These are phyloP conservation scores for Orthonychiurus folsomi DNA, from an alignment of 2,888 invertebrate species.

Conservation along the genomic window DNA sequence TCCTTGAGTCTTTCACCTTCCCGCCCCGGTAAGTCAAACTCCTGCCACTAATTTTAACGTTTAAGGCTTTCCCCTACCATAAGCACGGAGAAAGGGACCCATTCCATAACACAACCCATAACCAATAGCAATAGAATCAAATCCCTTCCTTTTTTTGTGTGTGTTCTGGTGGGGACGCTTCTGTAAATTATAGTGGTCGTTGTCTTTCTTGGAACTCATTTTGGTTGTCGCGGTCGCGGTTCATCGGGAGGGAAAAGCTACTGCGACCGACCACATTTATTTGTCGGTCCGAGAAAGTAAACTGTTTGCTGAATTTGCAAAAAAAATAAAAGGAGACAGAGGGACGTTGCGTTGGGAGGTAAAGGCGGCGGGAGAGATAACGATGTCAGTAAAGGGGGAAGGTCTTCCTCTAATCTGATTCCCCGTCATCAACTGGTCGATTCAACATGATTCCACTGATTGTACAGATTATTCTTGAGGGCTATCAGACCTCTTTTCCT, in stretches of 20 bases:
- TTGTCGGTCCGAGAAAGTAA: constrained; percentile 34
- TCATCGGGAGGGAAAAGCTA: background rate
- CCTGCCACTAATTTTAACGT: background rate
- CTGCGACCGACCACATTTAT: constrained; percentile 28
- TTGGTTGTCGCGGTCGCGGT: constrained; percentile 11
- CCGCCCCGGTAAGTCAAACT: background rate
- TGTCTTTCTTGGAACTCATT: constrained; percentile 26
- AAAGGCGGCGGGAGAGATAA: constrained; percentile 24
- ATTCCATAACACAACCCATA: background rate
- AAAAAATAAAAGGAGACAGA: constrained; percentile 32
- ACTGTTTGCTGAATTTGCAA: constrained; percentile 38
- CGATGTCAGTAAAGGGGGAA: constrained; percentile 21
- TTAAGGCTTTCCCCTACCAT: background rate
- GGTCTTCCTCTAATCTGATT: constrained; percentile 29
- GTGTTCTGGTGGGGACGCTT: constrained; percentile 15
- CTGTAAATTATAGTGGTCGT: constrained; percentile 30
- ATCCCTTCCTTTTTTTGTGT: background rate
- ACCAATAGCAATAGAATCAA: background rate
- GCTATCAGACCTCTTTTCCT: constrained; percentile 9
- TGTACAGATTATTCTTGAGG: constrained; percentile 33
- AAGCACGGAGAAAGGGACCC: background rate
- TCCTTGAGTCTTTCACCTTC: background rate
- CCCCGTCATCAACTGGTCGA: constrained; percentile 31
- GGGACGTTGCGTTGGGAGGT: too few species aligned
- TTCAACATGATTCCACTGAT: constrained; percentile 25